A percentile compares a stretch with the other conserved stretches of the same genome.
Conservation (phyloP, 1,140 invertebrate genomes). For the Drosophila lacertosa region DNA sequence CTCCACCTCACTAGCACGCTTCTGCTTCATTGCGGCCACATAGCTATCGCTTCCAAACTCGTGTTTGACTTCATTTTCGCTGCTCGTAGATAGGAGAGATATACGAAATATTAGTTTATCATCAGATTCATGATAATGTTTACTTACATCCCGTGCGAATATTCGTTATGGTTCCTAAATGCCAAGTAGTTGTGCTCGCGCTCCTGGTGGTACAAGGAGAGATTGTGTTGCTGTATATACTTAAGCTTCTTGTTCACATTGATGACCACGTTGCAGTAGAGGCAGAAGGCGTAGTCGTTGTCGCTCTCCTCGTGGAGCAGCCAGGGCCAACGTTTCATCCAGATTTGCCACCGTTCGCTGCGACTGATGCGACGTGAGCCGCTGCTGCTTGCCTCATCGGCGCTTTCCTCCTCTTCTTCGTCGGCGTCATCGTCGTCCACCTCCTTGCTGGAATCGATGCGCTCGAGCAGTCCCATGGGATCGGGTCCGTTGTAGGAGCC, state of each 20-base stretch:
- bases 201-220: conserved; percentile 71
- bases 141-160: conserved; percentile 29
- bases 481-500: conserved; percentile 48
- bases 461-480: conserved; percentile 63
- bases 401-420: conserved; percentile 50
- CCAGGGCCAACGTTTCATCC: conserved; percentile 70
- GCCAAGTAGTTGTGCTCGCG: conserved; percentile 65
- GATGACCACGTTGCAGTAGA: conserved; percentile 64
- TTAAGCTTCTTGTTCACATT: conserved; percentile 43
- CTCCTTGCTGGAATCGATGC: conserved; percentile 39
- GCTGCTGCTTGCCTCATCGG: conserved; percentile 39
- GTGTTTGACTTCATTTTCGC: conserved; percentile 55
- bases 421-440: conserved; percentile 45
- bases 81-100: conserved; percentile 9
- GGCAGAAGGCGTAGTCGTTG: conserved; percentile 50
- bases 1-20: conserved; percentile 52
- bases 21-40: conserved; percentile 55
- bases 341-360: conserved; percentile 45
- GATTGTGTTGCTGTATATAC: conserved; percentile 57
- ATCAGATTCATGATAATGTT: neutral
- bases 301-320: conserved; percentile 56
- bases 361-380: neutral
- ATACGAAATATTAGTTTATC: neutral
- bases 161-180: conserved; percentile 49
- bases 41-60: conserved; percentile 65